Conservation (phyloP, 2,888 invertebrate species). For the Neria commutata region DNA sequence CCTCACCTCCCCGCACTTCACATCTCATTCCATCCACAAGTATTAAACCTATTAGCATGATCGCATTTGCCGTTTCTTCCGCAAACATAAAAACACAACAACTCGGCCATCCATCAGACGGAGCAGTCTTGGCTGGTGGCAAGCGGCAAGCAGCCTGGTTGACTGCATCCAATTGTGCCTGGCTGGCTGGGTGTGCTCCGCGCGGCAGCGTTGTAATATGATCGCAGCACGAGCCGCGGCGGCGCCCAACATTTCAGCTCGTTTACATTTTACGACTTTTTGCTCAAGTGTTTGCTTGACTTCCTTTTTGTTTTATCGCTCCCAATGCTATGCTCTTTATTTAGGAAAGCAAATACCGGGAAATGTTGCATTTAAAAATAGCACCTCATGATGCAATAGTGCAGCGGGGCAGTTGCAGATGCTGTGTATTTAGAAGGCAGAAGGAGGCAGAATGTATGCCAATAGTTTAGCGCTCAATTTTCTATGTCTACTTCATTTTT, state of each 20-base stretch:
- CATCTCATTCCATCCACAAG: neutral
- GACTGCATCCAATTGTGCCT: neutral
- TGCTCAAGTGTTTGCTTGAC: conserved; percentile 4
- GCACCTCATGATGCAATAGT: neutral
- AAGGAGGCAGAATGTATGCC: too few species aligned
- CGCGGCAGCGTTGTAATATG: conserved; percentile 8
- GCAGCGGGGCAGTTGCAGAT: neutral
- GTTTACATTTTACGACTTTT: conserved; percentile 11
- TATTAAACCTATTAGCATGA: neutral
- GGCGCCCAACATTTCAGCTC: conserved; percentile 15
- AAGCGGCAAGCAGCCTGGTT: neutral
- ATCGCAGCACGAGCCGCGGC: conserved; percentile 8
- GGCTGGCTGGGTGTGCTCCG: neutral
- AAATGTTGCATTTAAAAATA: neutral
- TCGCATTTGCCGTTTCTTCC: neutral
- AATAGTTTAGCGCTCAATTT: too few species aligned
- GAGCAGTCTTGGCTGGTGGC: neutral
- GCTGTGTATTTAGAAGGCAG: too few species aligned
- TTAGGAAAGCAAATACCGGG: neutral
- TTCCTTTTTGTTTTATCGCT: too few species aligned
- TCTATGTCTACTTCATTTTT: too few species aligned
- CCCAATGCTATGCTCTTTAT: too few species aligned
- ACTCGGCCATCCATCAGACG: neutral
- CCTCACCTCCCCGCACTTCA: too few species aligned
- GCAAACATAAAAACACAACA: conserved; percentile 3